Conservation (phyloP, 2,888 invertebrate genomes). For the Ferdinandea cuprea region DNA sequence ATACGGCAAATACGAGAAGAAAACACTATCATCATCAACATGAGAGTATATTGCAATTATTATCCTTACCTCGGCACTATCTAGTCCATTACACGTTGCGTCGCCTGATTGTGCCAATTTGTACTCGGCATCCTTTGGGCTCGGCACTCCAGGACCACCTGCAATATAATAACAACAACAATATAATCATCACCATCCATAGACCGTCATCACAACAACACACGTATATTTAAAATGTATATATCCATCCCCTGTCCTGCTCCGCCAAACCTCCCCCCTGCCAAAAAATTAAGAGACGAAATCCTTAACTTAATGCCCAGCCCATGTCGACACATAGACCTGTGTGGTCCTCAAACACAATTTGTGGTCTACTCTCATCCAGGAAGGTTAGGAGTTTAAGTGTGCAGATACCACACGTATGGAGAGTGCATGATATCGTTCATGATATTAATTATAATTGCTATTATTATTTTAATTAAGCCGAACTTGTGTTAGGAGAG, state of each 20-base stretch:
- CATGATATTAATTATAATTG: constrained; percentile 72
- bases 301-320: constrained; percentile 37
- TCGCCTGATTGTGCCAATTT: constrained; percentile 95
- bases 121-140: constrained; percentile 87
- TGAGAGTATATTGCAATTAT: constrained; percentile 46
- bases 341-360: constrained; percentile 12
- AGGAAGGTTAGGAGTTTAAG: constrained; percentile 19
- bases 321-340: constrained; percentile 18
- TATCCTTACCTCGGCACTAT: constrained; percentile 89
- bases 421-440: constrained; percentile 63
- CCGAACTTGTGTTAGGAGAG: constrained; percentile 20
- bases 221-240: constrained; percentile 46
- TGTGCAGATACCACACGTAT: constrained; percentile 46
- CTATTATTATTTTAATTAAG: constrained; percentile 72
- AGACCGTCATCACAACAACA: constrained; percentile 35
- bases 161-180: constrained; percentile 73
- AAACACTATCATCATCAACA: constrained; percentile 21
- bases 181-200: constrained; percentile 64
- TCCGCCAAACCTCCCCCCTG: constrained; percentile 11
- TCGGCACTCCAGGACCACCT: constrained; percentile 81
- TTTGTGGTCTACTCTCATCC: constrained; percentile 46
- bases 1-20: neutral
- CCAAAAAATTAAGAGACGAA: constrained; percentile 18
- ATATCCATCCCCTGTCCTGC: constrained; percentile 25
- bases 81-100: constrained; percentile 96